Conservation (phyloP, 2,797 vertebrate species). For the Pempheris klunzingeri region DNA sequence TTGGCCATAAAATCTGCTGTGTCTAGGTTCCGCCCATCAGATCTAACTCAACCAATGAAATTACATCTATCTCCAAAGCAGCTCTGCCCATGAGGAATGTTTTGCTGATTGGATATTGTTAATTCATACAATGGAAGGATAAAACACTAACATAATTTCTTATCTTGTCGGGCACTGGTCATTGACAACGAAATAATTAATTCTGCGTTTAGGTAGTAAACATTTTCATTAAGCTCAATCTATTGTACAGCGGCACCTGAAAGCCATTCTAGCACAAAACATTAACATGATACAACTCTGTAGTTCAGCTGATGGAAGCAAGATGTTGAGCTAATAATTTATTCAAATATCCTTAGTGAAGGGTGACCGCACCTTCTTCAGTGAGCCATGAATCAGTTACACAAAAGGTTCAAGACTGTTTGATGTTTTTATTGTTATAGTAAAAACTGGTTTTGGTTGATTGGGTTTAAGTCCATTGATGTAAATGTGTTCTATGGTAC, state of each 20-base stretch:
- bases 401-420: conserved; percentile 36
- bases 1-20: not conserved
- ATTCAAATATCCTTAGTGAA: conserved; percentile 39
- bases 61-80: not conserved
- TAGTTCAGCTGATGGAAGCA: not conserved
- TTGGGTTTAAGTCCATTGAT: conserved; percentile 44
- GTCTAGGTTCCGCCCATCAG: not conserved
- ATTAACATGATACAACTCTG: conserved; percentile 8
- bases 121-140: not conserved
- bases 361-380: conserved; percentile 23
- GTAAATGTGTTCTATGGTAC: conserved; percentile 36
- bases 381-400: conserved; percentile 30
- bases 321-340: conserved; percentile 19
- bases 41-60: not conserved
- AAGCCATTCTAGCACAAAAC: not conserved
- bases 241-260: not conserved
- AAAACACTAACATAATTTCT: not conserved
- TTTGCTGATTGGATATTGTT: not conserved
- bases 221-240: conserved; percentile 9
- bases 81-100: not conserved
- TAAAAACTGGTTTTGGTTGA: conserved; percentile 29
- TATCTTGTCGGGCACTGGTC: not conserved
- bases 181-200: not conserved
- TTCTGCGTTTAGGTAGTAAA: conserved; percentile 17
- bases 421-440: conserved; percentile 53